Evolutionary conservation across 64 coral and sea anemone genomes (phyloP).

Genomic region (Orbicella faveolata): DNA sequence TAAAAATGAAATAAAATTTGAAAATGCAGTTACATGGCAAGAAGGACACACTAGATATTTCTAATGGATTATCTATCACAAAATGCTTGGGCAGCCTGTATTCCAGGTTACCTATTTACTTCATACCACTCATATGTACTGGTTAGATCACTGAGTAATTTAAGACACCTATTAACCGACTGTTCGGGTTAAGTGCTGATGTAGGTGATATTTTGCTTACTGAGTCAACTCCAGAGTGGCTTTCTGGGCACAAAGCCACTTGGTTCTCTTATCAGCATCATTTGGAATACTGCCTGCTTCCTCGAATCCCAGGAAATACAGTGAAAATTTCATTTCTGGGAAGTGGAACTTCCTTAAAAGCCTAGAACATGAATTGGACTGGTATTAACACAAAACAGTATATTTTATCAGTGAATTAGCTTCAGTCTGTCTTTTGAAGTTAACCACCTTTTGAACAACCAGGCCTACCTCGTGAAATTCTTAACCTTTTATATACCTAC

Average conservation of each 20-base stretch:
- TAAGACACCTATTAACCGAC: neutral
- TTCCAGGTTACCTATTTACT: too few relatives aligned
- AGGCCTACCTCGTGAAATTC: neutral
- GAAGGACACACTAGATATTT: too few relatives aligned
- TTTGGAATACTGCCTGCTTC: conserved; percentile 75
- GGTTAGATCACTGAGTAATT: too few relatives aligned
- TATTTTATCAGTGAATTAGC: too few relatives aligned
- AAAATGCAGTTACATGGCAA: too few relatives aligned
- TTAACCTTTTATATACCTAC: too few relatives aligned
- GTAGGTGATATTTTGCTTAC: conserved; percentile 39
- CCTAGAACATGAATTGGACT: neutral
- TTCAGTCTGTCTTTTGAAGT: neutral
- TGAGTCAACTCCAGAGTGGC: conserved; percentile 90
- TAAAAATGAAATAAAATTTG: too few relatives aligned
- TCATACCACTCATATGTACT: too few relatives aligned
- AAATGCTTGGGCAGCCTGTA: too few relatives aligned
- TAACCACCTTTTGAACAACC: neutral
- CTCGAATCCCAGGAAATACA: conserved; percentile 92
- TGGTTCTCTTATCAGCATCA: conserved; percentile 68
- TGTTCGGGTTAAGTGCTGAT: neutral
- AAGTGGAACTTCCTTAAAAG: conserved; percentile 73
- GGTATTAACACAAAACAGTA: neutral
- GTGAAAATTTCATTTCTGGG: conserved; percentile 77
- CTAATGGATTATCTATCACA: too few relatives aligned
- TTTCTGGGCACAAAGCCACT: conserved; percentile 68